Evolutionary conservation across 2,888 invertebrate species (phyloP).

Genomic region (Rhagium mordax): DNA sequence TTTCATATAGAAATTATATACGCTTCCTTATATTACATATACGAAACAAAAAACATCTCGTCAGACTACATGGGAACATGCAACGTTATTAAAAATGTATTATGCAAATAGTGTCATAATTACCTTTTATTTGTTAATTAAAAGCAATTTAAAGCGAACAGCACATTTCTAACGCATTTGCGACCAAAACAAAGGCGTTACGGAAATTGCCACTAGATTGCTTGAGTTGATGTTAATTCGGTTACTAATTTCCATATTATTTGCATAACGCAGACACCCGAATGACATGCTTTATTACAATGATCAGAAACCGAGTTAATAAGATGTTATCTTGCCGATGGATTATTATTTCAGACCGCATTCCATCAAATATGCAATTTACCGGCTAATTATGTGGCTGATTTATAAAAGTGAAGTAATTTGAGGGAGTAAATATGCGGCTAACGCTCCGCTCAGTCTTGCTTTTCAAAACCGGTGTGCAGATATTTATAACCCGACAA

Average conservation of each 20-base stretch:
- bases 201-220: neutral
- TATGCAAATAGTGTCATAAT: slow-evolving; percentile 25
- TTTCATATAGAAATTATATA: slow-evolving; percentile 39
- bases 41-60: slow-evolving; percentile 23
- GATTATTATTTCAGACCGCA: slow-evolving; percentile 18
- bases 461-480: slow-evolving; percentile 29
- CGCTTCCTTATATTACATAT: slow-evolving; percentile 37
- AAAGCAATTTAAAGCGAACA: neutral
- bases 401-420: slow-evolving; percentile 24
- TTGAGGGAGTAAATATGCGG: slow-evolving; percentile 7
- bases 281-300: slow-evolving; percentile 38
- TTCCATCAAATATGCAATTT: slow-evolving; percentile 36
- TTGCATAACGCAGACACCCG: slow-evolving; percentile 31
- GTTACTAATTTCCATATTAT: slow-evolving; percentile 31
- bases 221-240: neutral
- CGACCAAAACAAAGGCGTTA: neutral
- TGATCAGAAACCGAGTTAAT: slow-evolving; percentile 35
- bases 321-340: slow-evolving; percentile 32
- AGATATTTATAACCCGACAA: slow-evolving; percentile 4
- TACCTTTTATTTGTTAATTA: neutral
- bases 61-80: slow-evolving; percentile 35
- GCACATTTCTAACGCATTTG: neutral
- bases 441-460: slow-evolving; percentile 10
- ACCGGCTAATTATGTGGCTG: slow-evolving; percentile 33
- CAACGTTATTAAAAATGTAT: slow-evolving; percentile 17